Base-by-base conservation (phyloP, 2,888 invertebrate species). In the Agonopterix arenella region DNA sequence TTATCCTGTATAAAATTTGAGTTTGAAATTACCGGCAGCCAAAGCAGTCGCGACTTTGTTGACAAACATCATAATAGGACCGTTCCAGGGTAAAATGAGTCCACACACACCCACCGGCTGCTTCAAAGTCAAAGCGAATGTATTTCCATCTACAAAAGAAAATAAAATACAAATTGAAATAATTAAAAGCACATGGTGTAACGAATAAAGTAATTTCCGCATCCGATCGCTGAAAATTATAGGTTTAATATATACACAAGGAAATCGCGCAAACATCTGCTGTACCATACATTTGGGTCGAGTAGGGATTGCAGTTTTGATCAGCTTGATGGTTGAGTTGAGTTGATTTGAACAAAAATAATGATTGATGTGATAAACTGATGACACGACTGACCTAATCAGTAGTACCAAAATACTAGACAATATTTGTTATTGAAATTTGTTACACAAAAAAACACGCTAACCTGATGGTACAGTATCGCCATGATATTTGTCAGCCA, bases 51-150 rank as follows among this genome's bases (percentile, higher is more conserved):
- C 95, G 47, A 98, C 90, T 82, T 99, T 99, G 98, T 98, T 98
- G 0, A 95, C 92, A 83, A 96, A 91, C 98, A 99, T 98, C 51
- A 97, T 82, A 49, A 96, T 81, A 0, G 96, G 97, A 67, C 97
- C 97, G 79, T 98, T 97, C 97, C 97, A 98, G 4, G 97, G 97
- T 62, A 97, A 96, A 53, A 98, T 97, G 79, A 97, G 96, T 1
- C 94, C 97, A 68, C 97, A 97, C 1, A 98, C 96, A 8, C 90
- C 89, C 1, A 97, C 95, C 0, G 98, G 97, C 68, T 98, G 97
- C 61, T 96, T 96, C 4, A 95, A 89, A 0, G 96, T 96, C 74
- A 97, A 96, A 0, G 93, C 91, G 63, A 97, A 90, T 60, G 91
- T 94, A 51, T 93, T 91, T 2, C 98, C 98, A 77, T 96, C 96